Evolutionary conservation across 2,113 vertebrate species (phyloP).

Genomic region (Podarcis muralis): DNA sequence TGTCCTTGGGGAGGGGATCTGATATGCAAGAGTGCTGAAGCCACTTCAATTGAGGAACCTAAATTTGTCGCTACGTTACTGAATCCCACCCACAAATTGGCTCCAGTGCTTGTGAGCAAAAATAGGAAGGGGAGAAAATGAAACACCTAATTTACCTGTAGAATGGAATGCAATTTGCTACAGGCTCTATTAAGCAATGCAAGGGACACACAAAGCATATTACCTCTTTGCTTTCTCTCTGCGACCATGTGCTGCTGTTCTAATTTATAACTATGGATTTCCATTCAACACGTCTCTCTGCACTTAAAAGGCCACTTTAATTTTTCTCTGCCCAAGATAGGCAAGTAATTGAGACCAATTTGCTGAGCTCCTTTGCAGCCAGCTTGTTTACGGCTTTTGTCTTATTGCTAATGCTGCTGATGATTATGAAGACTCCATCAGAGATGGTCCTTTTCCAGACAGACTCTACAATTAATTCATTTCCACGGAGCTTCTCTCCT

Average conservation of each 20-base stretch:
- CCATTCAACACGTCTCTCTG: not conserved
- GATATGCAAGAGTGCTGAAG: too few species aligned
- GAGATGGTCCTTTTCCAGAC: not conserved
- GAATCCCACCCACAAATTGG: too few species aligned
- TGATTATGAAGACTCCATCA: slow-evolving; percentile 28
- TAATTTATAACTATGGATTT: not conserved
- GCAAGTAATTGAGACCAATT: slow-evolving; percentile 35
- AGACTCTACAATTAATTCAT: not conserved
- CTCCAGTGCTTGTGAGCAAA: too few species aligned
- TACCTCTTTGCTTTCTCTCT: not conserved
- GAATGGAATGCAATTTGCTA: not conserved
- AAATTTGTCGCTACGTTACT: too few species aligned
- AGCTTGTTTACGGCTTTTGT: not conserved
- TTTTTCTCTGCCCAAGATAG: slow-evolving; percentile 11
- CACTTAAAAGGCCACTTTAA: slow-evolving; percentile 35
- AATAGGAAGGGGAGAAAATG: too few species aligned
- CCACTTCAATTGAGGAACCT: too few species aligned
- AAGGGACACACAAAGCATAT: not conserved
- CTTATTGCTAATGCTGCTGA: slow-evolving; percentile 39
- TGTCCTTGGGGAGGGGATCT: too few species aligned
- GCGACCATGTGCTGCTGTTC: accelerated
- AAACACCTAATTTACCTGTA: not conserved
- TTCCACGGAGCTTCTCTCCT: accelerated
- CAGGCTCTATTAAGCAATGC: not conserved
- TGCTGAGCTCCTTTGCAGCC: slow-evolving; percentile 22